Conservation (phyloP, 1,140 invertebrate species). For the Gryon sp. region DNA sequence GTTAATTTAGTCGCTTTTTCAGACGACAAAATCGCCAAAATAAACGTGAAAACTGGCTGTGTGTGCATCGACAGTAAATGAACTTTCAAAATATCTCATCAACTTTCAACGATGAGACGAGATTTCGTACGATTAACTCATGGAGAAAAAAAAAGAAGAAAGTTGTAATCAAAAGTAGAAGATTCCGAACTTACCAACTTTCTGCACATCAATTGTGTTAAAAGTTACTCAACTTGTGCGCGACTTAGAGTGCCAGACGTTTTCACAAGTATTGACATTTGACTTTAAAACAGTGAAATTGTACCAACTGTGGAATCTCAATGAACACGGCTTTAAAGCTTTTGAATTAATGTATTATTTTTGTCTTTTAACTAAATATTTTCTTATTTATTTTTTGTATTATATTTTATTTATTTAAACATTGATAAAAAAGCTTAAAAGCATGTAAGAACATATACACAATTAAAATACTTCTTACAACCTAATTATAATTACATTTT, state of each 20-base stretch:
- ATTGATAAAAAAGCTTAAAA: too few species aligned
- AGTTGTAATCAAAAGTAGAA: constrained; percentile 27
- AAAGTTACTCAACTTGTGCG: constrained; percentile 24
- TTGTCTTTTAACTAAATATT: too few species aligned
- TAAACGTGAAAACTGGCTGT: background rate
- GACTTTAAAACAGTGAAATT: background rate
- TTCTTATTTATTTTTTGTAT: too few species aligned
- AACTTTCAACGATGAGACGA: constrained; percentile 8
- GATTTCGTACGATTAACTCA: constrained; percentile 34
- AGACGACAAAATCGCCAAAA: background rate
- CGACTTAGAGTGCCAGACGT: too few species aligned
- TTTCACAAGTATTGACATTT: constrained; percentile 25
- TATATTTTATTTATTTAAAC: too few species aligned
- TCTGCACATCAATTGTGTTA: constrained; percentile 32
- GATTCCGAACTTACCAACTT: constrained; percentile 39
- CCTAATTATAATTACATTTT: too few species aligned
- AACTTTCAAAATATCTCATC: constrained; percentile 22
- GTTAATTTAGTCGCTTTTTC: constrained; percentile 9
- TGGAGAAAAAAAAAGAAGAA: constrained; percentile 45
- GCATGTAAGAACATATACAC: too few species aligned
- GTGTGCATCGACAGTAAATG: background rate
- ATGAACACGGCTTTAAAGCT: too few species aligned
- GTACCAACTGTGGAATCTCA: background rate
- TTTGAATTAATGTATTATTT: too few species aligned
- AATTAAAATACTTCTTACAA: too few species aligned